Percentiles rank a stretch among this genome's conserved stretches.
Conservation (phyloP, 1,140 invertebrate genomes). For the honey bee (Apis mellifera) region DNA sequence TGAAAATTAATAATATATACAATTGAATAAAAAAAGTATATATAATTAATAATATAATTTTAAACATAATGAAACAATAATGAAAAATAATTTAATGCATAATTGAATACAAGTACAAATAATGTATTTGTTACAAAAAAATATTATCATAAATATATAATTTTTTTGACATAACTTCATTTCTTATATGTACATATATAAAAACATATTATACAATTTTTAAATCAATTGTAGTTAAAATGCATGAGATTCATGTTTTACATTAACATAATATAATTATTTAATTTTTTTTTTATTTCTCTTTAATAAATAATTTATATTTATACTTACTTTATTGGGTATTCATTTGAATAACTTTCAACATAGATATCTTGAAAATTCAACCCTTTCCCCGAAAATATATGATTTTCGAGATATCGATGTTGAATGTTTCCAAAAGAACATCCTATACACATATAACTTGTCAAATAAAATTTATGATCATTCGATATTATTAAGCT, state of each 20-base stretch:
- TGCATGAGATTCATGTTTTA: background rate
- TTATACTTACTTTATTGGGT: background rate
- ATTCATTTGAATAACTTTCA: too few relatives aligned
- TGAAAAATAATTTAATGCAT: background rate
- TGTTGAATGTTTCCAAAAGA: too few relatives aligned
- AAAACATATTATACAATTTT: background rate
- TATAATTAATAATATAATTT: background rate
- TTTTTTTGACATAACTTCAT: background rate
- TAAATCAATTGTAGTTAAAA: background rate
- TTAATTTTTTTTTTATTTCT: background rate
- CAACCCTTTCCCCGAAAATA: too few relatives aligned
- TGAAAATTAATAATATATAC: background rate
- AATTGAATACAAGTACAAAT: background rate
- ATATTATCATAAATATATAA: slow-evolving; percentile 1
- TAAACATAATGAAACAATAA: background rate
- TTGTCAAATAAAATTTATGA: background rate
- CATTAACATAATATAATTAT: background rate
- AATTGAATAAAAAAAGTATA: background rate
- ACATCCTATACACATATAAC: too few relatives aligned
- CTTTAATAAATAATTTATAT: background rate
- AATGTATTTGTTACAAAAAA: slow-evolving; percentile 7
- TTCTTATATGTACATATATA: background rate
- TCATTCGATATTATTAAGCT: background rate
- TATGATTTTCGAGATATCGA: too few relatives aligned
- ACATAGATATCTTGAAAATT: too few relatives aligned